These are phyloP conservation scores for Daboia siamensis DNA, from an alignment of 2,113 vertebrate species.

Conservation along the genomic window DNA sequence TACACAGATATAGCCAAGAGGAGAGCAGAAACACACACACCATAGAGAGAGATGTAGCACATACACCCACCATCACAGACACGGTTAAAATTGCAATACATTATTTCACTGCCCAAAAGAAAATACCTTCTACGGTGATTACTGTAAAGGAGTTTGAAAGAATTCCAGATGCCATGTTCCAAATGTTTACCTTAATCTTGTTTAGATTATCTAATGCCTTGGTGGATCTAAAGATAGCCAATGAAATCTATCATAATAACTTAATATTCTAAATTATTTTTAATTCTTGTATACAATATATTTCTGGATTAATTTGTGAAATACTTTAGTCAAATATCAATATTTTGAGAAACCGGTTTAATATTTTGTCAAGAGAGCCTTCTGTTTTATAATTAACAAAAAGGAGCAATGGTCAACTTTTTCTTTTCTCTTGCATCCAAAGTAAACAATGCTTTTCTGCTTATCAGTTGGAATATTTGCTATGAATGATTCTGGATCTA, in stretches of 20 bases:
- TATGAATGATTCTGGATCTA: constrained; percentile 22
- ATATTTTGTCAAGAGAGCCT: neutral
- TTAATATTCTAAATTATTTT: neutral
- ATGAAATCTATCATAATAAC: neutral
- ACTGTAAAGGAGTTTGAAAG: neutral
- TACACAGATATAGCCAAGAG: neutral
- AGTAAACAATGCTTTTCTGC: neutral
- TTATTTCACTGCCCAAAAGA: neutral
- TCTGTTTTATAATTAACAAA: constrained; percentile 4
- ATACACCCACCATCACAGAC: neutral
- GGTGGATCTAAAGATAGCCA: neutral
- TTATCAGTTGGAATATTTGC: constrained; percentile 35
- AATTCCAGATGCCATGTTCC: neutral
- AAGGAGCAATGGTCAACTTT: neutral
- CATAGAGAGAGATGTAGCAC: neutral
- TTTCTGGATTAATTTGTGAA: neutral
- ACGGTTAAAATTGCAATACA: neutral
- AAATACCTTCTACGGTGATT: neutral
- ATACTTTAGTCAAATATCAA: neutral
- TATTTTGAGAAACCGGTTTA: neutral
- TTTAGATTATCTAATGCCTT: neutral
- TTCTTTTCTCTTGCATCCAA: neutral
- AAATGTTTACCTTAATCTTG: neutral
- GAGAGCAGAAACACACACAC: neutral
- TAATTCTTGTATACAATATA: neutral